These are phyloP conservation scores for Rhagonycha lutea DNA, from an alignment of 2,888 invertebrate species.

Conservation along the genomic window DNA sequence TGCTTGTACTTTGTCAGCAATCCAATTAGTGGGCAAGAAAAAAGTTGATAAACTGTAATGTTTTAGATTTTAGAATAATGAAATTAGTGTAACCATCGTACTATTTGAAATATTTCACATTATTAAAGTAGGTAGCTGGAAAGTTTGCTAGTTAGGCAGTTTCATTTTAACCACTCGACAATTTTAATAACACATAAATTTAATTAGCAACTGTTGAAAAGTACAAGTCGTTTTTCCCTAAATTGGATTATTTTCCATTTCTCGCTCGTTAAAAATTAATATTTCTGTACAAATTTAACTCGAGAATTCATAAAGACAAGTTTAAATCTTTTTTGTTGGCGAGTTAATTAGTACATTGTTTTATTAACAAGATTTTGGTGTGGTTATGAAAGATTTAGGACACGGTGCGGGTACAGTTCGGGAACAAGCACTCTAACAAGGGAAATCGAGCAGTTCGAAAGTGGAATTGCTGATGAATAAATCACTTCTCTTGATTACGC, in stretches of 20 bases:
- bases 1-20: neutral
- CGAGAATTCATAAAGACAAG: slow-evolving; percentile 22
- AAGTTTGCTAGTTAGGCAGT: neutral
- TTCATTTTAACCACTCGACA: neutral
- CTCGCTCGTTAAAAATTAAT: slow-evolving; percentile 20
- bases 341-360: slow-evolving; percentile 38
- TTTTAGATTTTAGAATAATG: neutral
- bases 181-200: neutral
- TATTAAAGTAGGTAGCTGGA: neutral
- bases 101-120: neutral
- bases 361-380: slow-evolving; percentile 39
- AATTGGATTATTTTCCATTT: slow-evolving; percentile 5
- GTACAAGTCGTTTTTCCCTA: neutral
- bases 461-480: slow-evolving; percentile 43
- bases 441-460: slow-evolving; percentile 41
- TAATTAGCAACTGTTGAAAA: neutral
- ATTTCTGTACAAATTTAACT: slow-evolving; percentile 15
- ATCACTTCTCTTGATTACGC: slow-evolving; percentile 41
- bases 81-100: neutral
- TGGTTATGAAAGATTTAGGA: slow-evolving; percentile 40
- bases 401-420: slow-evolving; percentile 18
- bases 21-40: neutral
- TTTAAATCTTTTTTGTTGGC: slow-evolving; percentile 27
- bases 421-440: slow-evolving; percentile 33
- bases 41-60: neutral